Base-by-base conservation (phyloP, 2,113 vertebrate genomes). In the Romanogobio albipinnatus region DNA sequence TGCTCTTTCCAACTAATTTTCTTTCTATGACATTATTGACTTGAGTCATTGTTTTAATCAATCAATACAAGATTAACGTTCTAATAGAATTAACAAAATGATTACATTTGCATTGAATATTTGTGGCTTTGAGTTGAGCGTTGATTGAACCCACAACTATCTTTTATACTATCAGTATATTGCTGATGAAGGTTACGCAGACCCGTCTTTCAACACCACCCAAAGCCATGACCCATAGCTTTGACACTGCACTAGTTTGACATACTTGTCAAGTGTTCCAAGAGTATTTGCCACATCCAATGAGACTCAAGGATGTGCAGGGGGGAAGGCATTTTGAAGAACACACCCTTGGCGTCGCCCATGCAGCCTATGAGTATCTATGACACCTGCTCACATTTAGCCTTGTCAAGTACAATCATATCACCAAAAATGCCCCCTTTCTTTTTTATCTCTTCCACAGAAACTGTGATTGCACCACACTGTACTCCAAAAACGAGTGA, bases 351-450 rank as follows among this genome's bases (percentile, higher is more conserved):
- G 87, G 87, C 89, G 11, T 88, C 9, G 83, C 75, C 88, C 45
- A 39, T 56, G 2, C 17, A 15, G 64, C 39, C 26, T 45, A 39
- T 43, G 29, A 79, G 79, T 85, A 43, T 75, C 84, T 75, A 61
- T 84, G 84, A 86, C 84, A 86, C 81, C 86, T 85, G 85, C 82
- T 86, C 86, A 89, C 87, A 84, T 86, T 87, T 84, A 88, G 83
- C 22, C 49, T 61, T 66, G 87, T 85, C 87, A 85, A 71, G 58
- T 61, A 6, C 81, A 80, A 85, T 86, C 62, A 83, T 76, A 77
- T 85, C 85, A 84, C 17, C 5, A 51, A 74, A 81, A 17, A 79
- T 73, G 22, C 39, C 80, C 66, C 47, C 11, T 59, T 47, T 61
- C 61, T 84, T 84, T 74, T 53, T 84, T 39, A 56, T 61, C 47